phyloP scores from a whole-genome alignment of 1,140 invertebrate genomes.

The Sarcophaga peregrina region DNA sequence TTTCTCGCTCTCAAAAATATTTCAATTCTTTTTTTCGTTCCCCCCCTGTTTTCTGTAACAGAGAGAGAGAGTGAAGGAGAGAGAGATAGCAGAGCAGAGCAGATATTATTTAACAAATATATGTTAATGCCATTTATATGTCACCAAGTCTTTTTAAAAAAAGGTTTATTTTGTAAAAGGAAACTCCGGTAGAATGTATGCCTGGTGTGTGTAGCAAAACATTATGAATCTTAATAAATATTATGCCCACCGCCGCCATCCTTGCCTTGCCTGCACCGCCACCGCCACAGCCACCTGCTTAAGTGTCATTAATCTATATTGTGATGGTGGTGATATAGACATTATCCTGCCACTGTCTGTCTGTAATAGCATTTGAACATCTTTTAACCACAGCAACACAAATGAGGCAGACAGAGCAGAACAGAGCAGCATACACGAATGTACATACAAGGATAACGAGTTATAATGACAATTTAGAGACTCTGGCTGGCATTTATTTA shows the following conservation, averaged over 20 bases:
- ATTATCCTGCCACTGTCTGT: background rate
- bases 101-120: background rate
- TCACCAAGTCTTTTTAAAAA: background rate
- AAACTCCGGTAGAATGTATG: background rate
- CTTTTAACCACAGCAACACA: background rate
- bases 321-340: conserved; percentile 13
- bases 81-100: no score
- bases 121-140: conserved; percentile 21
- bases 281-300: background rate
- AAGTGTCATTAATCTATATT: conserved; percentile 22
- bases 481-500: no score
- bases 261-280: no score
- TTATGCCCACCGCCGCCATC: background rate
- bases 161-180: background rate
- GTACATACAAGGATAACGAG: no score
- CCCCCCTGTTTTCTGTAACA: background rate
- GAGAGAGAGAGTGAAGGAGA: no score
- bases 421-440: no score
- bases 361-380: background rate
- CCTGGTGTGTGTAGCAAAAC: background rate
- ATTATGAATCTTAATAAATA: conserved; percentile 17
- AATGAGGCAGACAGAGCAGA: background rate
- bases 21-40: background rate
- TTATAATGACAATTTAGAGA: no score
- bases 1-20: background rate